phyloP scores from a whole-genome alignment of 2,797 vertebrate species.

The Coreius guichenoti region DNA sequence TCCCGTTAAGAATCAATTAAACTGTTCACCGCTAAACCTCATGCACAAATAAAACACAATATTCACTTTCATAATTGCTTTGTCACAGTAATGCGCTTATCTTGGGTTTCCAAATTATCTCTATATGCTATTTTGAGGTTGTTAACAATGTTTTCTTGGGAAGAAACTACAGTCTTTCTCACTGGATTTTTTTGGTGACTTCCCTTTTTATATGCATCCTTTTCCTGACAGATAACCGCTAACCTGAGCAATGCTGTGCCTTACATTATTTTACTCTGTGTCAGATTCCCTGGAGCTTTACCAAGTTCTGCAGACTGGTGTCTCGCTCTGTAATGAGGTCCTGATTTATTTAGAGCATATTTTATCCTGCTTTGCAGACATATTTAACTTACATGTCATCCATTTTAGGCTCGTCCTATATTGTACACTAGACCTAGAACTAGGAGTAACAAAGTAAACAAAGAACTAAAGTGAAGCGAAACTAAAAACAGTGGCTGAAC shows the following conservation, averaged over 20 bases:
- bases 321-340: constrained; percentile 65
- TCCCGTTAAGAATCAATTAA: constrained; percentile 2
- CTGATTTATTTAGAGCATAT: constrained; percentile 73
- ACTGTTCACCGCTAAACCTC: not conserved
- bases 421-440: constrained; percentile 14
- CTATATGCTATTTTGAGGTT: constrained; percentile 49
- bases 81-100: constrained; percentile 48
- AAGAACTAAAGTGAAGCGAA: not conserved
- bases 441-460: not conserved
- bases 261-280: constrained; percentile 46
- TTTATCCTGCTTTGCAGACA: constrained; percentile 68
- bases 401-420: constrained; percentile 43
- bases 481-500: not conserved
- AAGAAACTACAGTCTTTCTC: not conserved
- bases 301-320: constrained; percentile 5
- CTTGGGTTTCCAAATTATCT: constrained; percentile 37
- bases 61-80: constrained; percentile 34
- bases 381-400: constrained; percentile 59
- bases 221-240: not conserved
- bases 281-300: constrained; percentile 19
- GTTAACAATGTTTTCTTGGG: constrained; percentile 1
- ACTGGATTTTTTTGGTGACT: not conserved
- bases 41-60: constrained; percentile 10
- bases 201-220: not conserved
- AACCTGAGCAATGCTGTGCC: not conserved